phyloP scores from a whole-genome alignment of 1,140 invertebrate genomes.

The Drosophila jambulina region DNA sequence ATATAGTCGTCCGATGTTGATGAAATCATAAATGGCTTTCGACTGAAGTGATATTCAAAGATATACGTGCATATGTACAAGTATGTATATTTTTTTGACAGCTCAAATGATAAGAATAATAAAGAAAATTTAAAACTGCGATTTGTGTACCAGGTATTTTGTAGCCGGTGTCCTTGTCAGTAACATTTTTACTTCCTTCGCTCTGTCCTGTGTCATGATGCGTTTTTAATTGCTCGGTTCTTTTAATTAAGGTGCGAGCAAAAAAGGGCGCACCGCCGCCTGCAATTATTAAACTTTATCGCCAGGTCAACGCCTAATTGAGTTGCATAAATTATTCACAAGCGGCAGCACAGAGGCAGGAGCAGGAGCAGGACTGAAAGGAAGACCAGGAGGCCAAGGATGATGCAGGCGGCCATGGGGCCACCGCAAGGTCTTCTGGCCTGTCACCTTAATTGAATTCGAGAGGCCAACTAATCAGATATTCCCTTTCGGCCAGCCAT shows the following conservation, averaged over 20 bases:
- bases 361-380: not conserved
- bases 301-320: constrained; percentile 56
- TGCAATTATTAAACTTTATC: constrained; percentile 60
- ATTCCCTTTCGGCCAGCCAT: constrained; percentile 61
- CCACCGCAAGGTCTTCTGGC: constrained; percentile 27
- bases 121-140: not conserved
- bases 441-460: constrained; percentile 67
- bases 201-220: constrained; percentile 41
- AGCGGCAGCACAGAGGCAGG: not conserved
- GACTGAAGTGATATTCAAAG: too few relatives aligned
- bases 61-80: too few relatives aligned
- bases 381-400: constrained; percentile 6
- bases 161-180: not conserved
- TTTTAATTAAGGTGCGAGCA: constrained; percentile 63
- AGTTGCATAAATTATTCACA: constrained; percentile 65
- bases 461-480: constrained; percentile 70
- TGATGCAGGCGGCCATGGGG: constrained; percentile 16
- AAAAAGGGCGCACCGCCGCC: constrained; percentile 7
- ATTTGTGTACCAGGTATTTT: constrained; percentile 1
- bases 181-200: constrained; percentile 1
- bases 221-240: constrained; percentile 71
- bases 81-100: too few relatives aligned
- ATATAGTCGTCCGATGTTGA: not conserved
- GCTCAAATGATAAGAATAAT: too few relatives aligned
- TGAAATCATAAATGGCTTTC: too few relatives aligned